phyloP scores from a whole-genome alignment of 2,888 invertebrate species.

The Diabrotica balteata region DNA sequence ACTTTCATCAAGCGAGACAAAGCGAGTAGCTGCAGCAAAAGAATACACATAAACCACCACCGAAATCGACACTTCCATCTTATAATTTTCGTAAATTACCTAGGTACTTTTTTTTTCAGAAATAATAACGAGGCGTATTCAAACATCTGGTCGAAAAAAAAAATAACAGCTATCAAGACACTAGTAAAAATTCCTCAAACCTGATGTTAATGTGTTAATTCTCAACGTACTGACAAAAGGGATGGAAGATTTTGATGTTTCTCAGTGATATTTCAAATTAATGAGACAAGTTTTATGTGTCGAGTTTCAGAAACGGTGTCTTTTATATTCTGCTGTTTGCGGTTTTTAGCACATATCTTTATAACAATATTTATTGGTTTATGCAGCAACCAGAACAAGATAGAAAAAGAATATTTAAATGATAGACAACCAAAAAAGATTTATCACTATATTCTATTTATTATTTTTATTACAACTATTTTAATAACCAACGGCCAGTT shows the following conservation, averaged over 20 bases:
- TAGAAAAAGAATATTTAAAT: too few species aligned
- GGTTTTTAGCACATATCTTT: neutral
- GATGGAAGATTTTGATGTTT: conserved; percentile 13
- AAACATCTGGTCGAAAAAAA: conserved; percentile 30
- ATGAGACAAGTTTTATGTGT: conserved; percentile 13
- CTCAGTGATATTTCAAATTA: conserved; percentile 19
- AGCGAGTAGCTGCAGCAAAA: neutral
- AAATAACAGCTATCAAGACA: conserved; percentile 28
- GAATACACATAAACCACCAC: conserved; percentile 23
- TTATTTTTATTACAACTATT: too few species aligned
- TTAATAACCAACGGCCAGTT: too few species aligned
- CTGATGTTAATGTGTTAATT: conserved; percentile 30
- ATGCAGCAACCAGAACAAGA: too few species aligned
- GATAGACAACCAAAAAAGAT: too few species aligned
- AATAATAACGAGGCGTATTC: conserved; percentile 28
- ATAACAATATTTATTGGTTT: neutral
- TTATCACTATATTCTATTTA: too few species aligned
- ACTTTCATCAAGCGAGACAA: neutral
- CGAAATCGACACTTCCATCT: conserved; percentile 42
- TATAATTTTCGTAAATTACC: conserved; percentile 46
- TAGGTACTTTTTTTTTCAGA: conserved; percentile 39
- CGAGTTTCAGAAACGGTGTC: neutral
- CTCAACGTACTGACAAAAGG: conserved; percentile 16
- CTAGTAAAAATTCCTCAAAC: conserved; percentile 29
- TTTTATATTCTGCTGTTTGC: neutral